Evolutionary conservation across 1,140 invertebrate species (phyloP), one percentile per base, ranked within the genome.

Genomic region (Drosophila neocordata): DNA sequence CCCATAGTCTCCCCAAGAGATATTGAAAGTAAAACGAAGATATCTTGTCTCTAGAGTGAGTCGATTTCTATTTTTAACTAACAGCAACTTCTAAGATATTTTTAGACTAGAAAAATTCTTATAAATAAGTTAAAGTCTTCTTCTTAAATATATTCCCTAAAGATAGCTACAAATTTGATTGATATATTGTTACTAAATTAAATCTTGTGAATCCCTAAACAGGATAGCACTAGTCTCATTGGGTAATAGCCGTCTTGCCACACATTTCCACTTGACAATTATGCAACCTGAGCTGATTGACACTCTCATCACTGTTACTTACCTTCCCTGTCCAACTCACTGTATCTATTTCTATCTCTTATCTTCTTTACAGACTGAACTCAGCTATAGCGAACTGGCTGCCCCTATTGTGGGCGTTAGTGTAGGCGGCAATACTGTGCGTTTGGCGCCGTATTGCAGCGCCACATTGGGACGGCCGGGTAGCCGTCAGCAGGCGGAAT

Each of bases 371-470:
- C 53, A 91, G 90, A 90, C 93, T 88, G 94, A 94, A 83, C 89
- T 94, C 73, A 93, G 93, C 48, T 94, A 94, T 66, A 94, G 93
- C 41, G 94, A 95, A 83, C 89, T 94, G 69, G 90, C 93, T 20
- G 82, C 82, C 20, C 73, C 88, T 0, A 27, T 83, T 52, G 82
- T 89, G 76, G 79, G 79, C 73, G 18, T 48, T 48, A 18, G 41
- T 15, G 41, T 48, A 48, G 72, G 48, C 31, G 59, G 68, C 27
- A 56, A 34, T 27, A 15, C 53, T 34, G 27, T 56, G 27, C 93
- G 93, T 27, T 84, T 92, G 61, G 88, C 92, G 22, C 92, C 92
- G 20, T 92, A 93, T 64, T 92, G 93, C 75, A 92, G 88, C 73
- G 93, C 93, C 79, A 93, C 93, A 64, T 78, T 93, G 70, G 92